Percentiles rank a stretch among this genome's conserved stretches.
Conservation (phyloP, 2,888 invertebrate genomes). For the Exephanes ischioxanthus region DNA sequence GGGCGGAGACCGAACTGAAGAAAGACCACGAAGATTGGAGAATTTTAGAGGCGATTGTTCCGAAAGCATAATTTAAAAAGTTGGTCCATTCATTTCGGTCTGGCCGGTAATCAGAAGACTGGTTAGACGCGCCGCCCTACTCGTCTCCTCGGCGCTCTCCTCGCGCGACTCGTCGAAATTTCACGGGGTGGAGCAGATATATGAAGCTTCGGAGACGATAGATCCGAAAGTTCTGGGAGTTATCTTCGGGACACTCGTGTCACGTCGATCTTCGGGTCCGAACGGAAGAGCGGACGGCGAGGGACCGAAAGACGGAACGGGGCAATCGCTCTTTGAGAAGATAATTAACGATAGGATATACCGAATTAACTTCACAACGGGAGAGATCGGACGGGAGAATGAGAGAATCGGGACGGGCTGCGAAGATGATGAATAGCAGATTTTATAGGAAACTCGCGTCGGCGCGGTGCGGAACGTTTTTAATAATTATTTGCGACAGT, state of each 20-base stretch:
- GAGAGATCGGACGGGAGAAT: slow-evolving; percentile 2
- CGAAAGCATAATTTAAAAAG: slow-evolving; percentile 81
- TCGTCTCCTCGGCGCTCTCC: background rate
- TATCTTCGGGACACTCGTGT: slow-evolving; percentile 55
- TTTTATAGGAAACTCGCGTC: too few relatives aligned
- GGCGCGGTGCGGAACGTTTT: too few relatives aligned
- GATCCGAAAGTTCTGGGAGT: slow-evolving; percentile 61
- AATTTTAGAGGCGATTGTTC: slow-evolving; percentile 75
- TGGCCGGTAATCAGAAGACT: slow-evolving; percentile 75
- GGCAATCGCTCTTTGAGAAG: slow-evolving; percentile 33
- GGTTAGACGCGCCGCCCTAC: slow-evolving; percentile 54
- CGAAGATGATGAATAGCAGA: background rate
- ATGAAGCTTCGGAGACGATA: background rate
- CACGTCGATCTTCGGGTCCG: slow-evolving; percentile 45
- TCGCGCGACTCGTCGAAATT: slow-evolving; percentile 48
- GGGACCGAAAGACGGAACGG: slow-evolving; percentile 16
- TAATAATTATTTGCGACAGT: too few relatives aligned
- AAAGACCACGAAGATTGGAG: slow-evolving; percentile 27
- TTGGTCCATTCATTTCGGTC: slow-evolving; percentile 77
- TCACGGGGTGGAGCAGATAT: slow-evolving; percentile 9
- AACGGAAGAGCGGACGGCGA: slow-evolving; percentile 15
- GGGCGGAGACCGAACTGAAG: background rate
- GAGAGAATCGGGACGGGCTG: background rate
- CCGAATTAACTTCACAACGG: background rate
- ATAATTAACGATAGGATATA: slow-evolving; percentile 47